Percentiles rank a stretch among this genome's conserved stretches.
These are phyloP conservation scores for Cepaea nemoralis DNA, from an alignment of 1,140 invertebrate species.

Conservation along the genomic window DNA sequence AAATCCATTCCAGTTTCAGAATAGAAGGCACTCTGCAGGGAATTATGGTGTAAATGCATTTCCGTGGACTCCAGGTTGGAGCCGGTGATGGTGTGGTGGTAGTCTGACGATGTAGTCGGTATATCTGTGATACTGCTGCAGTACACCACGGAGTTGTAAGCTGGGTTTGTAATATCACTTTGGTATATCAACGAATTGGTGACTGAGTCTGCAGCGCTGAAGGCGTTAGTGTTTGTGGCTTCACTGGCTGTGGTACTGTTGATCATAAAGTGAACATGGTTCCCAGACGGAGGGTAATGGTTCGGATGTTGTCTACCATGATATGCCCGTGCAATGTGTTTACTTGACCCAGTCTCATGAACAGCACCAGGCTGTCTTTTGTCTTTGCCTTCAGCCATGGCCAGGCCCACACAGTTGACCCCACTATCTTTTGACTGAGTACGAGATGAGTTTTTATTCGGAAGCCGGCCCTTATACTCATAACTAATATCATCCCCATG, in stretches of 20 bases:
- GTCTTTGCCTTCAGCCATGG: constrained; percentile 14
- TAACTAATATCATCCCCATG: constrained; percentile 59
- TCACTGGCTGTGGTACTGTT: not conserved
- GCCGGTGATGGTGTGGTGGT: constrained; percentile 25
- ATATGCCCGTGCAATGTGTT: not conserved
- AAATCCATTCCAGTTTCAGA: not conserved
- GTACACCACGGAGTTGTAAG: constrained; percentile 39
- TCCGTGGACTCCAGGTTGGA: constrained; percentile 24
- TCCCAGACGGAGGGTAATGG: not conserved
- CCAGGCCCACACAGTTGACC: constrained; percentile 65
- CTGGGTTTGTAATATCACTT: constrained; percentile 31
- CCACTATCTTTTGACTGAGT: constrained; percentile 64
- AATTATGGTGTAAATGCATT: constrained; percentile 7
- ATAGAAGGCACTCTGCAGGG: constrained; percentile 19
- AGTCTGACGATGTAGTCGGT: not conserved
- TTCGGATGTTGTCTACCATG: too few relatives aligned
- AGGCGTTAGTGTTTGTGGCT: not conserved
- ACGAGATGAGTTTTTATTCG: constrained; percentile 58
- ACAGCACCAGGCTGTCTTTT: not conserved
- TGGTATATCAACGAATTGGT: constrained; percentile 18
- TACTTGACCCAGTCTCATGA: constrained; percentile 28
- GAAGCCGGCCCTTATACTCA: constrained; percentile 64
- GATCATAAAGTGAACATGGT: constrained; percentile 37
- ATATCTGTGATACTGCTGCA: not conserved
- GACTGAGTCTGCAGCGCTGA: not conserved